Evolutionary conservation across 2,797 vertebrate genomes (phyloP).

Genomic region (Florisuga fusca): DNA sequence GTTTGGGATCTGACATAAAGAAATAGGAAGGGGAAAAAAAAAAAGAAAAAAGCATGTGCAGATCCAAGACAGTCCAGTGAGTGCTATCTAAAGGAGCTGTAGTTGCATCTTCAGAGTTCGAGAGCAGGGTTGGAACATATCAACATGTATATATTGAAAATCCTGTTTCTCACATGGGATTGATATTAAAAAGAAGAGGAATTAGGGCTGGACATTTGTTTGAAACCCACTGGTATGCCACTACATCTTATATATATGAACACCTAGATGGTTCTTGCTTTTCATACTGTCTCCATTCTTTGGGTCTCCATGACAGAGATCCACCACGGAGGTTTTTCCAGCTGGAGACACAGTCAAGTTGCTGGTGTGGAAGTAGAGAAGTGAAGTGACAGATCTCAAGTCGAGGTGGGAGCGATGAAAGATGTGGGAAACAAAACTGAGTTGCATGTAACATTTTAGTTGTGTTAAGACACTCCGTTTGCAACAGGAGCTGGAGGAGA

Average conservation of each 20-base stretch:
- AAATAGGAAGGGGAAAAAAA: background rate
- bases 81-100: background rate
- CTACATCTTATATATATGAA: background rate
- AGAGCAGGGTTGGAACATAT: background rate
- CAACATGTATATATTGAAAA: background rate
- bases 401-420: background rate
- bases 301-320: accelerated
- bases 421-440: background rate
- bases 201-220: background rate
- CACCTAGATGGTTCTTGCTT: background rate
- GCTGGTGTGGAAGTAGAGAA: background rate
- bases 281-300: background rate
- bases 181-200: accelerated
- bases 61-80: background rate
- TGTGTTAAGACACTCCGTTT: background rate
- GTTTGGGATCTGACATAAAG: background rate
- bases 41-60: no score
- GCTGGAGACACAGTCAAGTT: accelerated
- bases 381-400: background rate
- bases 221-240: background rate
- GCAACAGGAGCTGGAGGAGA: background rate
- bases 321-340: background rate
- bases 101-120: background rate
- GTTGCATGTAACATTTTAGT: background rate
- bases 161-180: background rate